These are phyloP conservation scores for Bombus waltoni DNA, from an alignment of 1,140 invertebrate genomes.

Conservation along the genomic window DNA sequence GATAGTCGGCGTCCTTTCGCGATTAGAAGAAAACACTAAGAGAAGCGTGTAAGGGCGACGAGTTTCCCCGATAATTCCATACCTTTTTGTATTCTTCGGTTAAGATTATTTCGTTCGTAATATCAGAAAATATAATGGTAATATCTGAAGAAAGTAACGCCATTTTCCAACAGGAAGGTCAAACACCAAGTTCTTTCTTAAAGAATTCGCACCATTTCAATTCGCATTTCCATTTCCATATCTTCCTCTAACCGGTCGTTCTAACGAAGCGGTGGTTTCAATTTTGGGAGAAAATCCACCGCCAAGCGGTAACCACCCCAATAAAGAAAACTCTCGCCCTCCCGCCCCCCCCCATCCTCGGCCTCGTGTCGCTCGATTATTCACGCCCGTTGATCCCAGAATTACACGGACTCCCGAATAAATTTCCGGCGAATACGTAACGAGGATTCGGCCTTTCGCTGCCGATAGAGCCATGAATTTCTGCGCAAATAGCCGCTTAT, in stretches of 20 bases:
- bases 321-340: constrained; percentile 3
- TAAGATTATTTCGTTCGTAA: neutral
- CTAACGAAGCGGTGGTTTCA: neutral
- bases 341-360: no score
- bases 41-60: neutral
- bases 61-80: neutral
- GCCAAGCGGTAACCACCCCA: neutral
- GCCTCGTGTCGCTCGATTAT: constrained; percentile 14
- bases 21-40: constrained; percentile 4
- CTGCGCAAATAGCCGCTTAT: constrained; percentile 31
- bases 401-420: constrained; percentile 26
- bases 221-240: neutral
- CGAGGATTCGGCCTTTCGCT: constrained; percentile 5
- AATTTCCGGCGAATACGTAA: constrained; percentile 35
- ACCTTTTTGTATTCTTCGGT: accelerated
- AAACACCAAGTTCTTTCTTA: neutral
- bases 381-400: constrained; percentile 11
- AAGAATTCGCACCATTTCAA: neutral
- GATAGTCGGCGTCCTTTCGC: neutral
- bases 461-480: constrained; percentile 15
- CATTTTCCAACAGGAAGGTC: neutral
- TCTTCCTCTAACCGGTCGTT: neutral
- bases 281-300: constrained; percentile 10
- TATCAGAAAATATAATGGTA: no score
- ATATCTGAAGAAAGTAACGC: neutral